phyloP scores from a whole-genome alignment of 2,888 invertebrate genomes.

The Callyntrura sp. region DNA sequence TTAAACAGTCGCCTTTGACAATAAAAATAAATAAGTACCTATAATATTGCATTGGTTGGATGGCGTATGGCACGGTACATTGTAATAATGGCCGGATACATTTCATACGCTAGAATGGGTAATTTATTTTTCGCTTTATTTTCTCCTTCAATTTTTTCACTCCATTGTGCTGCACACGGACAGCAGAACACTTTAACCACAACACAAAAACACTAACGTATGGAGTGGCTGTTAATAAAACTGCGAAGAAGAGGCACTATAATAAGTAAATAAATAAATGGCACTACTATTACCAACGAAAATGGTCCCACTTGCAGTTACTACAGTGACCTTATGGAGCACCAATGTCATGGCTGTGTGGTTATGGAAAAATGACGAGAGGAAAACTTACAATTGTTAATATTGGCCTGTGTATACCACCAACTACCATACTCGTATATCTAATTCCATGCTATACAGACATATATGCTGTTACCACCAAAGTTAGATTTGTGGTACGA shows the following conservation, averaged over 20 bases:
- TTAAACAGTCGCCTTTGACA: not conserved
- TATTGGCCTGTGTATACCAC: no score
- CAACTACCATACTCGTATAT: no score
- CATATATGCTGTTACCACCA: no score
- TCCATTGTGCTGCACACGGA: not conserved
- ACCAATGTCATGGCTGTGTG: no score
- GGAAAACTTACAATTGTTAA: no score
- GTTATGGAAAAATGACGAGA: no score
- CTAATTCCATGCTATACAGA: no score
- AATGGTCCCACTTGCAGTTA: not conserved
- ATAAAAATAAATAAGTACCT: not conserved
- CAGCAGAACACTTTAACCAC: not conserved
- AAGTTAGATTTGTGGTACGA: no score
- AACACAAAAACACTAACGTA: not conserved
- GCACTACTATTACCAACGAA: not conserved
- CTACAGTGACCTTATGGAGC: no score
- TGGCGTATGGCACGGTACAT: slow-evolving; percentile 4
- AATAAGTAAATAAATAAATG: not conserved
- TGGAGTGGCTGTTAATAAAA: no score
- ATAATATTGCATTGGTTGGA: not conserved
- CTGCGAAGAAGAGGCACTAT: no score
- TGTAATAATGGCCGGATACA: slow-evolving; percentile 78
- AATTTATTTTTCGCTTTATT: slow-evolving; percentile 2
- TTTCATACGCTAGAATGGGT: slow-evolving; percentile 64
- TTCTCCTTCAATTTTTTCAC: not conserved